phyloP scores from a whole-genome alignment of 2,113 vertebrate genomes.

The Lontra canadensis region DNA sequence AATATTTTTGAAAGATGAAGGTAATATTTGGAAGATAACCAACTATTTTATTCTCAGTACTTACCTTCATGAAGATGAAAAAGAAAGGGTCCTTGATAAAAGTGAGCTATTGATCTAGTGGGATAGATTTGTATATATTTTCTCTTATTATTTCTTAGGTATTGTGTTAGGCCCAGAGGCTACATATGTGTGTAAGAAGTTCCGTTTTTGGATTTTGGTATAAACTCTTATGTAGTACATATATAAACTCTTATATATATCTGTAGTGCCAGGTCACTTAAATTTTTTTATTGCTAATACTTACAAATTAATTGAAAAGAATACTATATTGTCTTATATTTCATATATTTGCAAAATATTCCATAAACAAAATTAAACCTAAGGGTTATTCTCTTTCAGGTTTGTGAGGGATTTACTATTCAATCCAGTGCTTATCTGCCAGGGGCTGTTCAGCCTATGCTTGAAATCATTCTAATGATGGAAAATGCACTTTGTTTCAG shows the following conservation, averaged over 20 bases:
- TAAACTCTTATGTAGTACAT: background rate
- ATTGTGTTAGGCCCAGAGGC: background rate
- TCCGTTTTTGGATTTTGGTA: background rate
- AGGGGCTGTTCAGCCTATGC: background rate
- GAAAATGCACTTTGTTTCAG: background rate
- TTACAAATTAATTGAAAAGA: background rate
- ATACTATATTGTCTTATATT: background rate
- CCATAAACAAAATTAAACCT: constrained; percentile 16
- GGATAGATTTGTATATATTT: background rate
- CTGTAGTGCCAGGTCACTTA: background rate
- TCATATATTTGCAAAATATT: background rate
- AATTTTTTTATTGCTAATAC: background rate
- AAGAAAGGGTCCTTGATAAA: background rate
- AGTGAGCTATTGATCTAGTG: background rate
- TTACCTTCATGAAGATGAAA: background rate
- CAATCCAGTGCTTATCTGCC: background rate
- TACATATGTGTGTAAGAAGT: background rate
- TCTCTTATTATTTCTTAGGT: background rate
- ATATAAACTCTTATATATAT: background rate
- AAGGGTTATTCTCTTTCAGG: background rate
- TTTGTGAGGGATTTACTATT: background rate
- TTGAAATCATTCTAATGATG: constrained; percentile 24
- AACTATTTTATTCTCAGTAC: background rate
- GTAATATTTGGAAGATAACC: background rate
- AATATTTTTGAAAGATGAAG: background rate